phyloP scores from a whole-genome alignment of 2,797 vertebrate species.

The Pelochelys cantorii region DNA sequence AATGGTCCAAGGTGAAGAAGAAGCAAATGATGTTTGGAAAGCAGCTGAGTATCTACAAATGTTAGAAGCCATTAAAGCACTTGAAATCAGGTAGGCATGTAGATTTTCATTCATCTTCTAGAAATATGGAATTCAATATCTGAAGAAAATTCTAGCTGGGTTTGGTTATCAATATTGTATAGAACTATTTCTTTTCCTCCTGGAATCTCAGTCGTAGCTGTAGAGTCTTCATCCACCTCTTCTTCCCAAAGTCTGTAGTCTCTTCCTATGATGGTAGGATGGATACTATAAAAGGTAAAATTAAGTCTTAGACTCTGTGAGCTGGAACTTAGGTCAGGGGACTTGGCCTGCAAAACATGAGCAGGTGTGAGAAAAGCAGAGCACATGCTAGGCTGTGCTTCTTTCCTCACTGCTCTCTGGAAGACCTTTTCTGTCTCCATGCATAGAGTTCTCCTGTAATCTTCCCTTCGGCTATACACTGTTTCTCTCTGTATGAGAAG shows the following conservation, averaged over 20 bases:
- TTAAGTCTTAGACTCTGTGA: rapidly evolving
- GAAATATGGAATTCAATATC: background rate
- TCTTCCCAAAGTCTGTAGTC: background rate
- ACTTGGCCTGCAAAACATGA: background rate
- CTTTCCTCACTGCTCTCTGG: background rate
- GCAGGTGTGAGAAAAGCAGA: background rate
- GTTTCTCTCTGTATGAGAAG: background rate
- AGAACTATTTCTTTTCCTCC: background rate
- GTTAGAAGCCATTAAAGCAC: slow-evolving; percentile 98
- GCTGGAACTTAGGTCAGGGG: rapidly evolving
- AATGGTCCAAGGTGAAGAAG: slow-evolving; percentile 91
- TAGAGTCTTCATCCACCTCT: background rate
- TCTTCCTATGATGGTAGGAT: rapidly evolving
- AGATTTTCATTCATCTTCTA: background rate
- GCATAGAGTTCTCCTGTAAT: background rate
- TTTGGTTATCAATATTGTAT: background rate
- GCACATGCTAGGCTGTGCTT: background rate
- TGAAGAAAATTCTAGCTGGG: background rate
- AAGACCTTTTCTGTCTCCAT: background rate
- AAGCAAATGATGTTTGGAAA: slow-evolving; percentile 96
- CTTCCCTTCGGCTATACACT: background rate
- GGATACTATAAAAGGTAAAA: background rate
- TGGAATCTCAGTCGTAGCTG: background rate
- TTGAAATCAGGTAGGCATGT: slow-evolving; percentile 88
- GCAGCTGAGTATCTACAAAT: slow-evolving; percentile 98